phyloP scores from a whole-genome alignment of 2,888 invertebrate species.

The Drosophila mercatorum region DNA sequence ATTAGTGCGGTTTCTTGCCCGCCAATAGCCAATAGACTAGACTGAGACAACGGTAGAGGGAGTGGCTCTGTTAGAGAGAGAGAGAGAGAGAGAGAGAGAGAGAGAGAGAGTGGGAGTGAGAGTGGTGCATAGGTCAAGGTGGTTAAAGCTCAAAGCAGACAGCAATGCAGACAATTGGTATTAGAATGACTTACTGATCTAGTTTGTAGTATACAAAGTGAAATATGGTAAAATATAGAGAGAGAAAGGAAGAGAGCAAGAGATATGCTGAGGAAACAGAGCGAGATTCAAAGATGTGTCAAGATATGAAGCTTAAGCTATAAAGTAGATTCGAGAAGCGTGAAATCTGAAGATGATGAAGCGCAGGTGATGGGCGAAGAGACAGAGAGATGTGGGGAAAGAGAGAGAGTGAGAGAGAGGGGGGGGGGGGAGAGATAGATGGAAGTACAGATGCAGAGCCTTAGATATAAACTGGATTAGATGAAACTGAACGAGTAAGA shows the following conservation, averaged over 20 bases:
- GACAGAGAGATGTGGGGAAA: not conserved
- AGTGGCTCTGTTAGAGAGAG: not conserved
- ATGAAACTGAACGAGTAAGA: not conserved
- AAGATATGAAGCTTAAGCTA: too few species aligned
- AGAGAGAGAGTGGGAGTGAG: not conserved
- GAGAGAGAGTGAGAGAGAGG: not conserved
- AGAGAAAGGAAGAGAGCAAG: not conserved
- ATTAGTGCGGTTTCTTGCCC: constrained; percentile 66
- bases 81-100: not conserved
- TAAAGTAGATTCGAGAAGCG: too few species aligned
- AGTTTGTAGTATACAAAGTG: not conserved
- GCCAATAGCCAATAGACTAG: constrained; percentile 18
- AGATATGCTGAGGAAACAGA: not conserved
- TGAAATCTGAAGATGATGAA: too few species aligned
- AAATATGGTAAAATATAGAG: not conserved
- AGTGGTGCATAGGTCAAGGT: constrained; percentile 3
- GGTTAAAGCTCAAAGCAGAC: not conserved
- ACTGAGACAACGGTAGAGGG: not conserved
- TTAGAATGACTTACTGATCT: not conserved
- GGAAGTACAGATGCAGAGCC: not conserved
- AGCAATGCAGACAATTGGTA: not conserved
- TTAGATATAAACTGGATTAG: not conserved
- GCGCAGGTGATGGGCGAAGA: not conserved
- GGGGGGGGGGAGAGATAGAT: too few species aligned
- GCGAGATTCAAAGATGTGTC: not conserved